A percentile compares a stretch with the other conserved stretches of the same genome.
Evolutionary conservation across 2,113 vertebrate genomes (phyloP).

Genomic region (Speoplatyrhinus poulsoni): DNA sequence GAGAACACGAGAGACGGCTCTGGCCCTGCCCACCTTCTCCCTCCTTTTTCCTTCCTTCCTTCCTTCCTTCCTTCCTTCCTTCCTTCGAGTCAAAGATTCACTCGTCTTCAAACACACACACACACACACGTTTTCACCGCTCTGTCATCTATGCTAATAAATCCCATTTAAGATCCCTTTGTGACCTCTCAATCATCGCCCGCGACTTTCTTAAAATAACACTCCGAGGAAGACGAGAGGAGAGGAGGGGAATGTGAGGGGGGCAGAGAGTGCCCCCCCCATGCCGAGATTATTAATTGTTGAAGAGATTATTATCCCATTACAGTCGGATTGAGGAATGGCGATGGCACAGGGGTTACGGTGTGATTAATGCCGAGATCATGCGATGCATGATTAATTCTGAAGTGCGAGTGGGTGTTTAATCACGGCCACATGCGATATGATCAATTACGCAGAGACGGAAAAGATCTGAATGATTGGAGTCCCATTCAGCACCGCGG

Average conservation of each 20-base stretch:
- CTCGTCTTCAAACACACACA: conserved; percentile 5
- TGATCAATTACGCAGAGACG: conserved; percentile 68
- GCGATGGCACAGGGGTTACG: conserved; percentile 67
- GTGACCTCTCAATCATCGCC: conserved; percentile 74
- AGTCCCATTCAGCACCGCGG: conserved; percentile 1
- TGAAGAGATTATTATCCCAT: conserved; percentile 78
- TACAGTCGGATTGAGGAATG: conserved; percentile 71
- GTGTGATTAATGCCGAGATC: conserved; percentile 74
- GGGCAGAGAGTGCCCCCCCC: conserved; percentile 10
- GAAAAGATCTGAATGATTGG: conserved; percentile 62
- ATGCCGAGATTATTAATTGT: conserved; percentile 77
- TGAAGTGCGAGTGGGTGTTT: conserved; percentile 69
- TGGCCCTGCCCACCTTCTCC: conserved; percentile 27
- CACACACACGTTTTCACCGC: conserved; percentile 12
- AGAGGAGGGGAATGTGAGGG: conserved; percentile 30
- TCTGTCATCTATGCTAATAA: conserved; percentile 67
- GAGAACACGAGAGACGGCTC: conserved; percentile 60
- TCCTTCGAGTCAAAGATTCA: conserved; percentile 14
- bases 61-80: conserved; percentile 11
- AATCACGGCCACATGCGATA: conserved; percentile 73
- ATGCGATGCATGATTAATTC: conserved; percentile 76
- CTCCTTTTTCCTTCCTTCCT: conserved; percentile 23
- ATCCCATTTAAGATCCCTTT: conserved; percentile 71
- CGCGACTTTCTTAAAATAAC: conserved; percentile 76
- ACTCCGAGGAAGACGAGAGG: conserved; percentile 54